These are phyloP conservation scores for Cassiopea andromeda DNA, from an alignment of 30 jellyfish, hydroid and myxozoan species.

Conservation along the genomic window DNA sequence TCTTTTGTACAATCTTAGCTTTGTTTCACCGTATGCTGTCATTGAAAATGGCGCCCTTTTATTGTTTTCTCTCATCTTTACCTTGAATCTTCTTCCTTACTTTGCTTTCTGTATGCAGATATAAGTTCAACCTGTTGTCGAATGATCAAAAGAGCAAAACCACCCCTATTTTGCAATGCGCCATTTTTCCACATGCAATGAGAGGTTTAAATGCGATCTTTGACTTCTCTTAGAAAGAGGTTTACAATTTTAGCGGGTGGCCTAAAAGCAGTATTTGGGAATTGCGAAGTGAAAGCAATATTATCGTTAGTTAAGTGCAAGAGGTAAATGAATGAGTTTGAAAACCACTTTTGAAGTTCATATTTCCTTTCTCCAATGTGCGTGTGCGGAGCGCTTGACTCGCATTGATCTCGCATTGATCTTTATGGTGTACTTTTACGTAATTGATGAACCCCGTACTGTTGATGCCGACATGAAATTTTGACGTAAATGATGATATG, in stretches of 20 bases:
- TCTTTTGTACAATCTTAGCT: neutral
- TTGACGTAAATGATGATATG: neutral
- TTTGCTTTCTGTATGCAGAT: neutral
- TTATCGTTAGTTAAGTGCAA: too few relatives aligned
- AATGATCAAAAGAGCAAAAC: slow-evolving; percentile 1
- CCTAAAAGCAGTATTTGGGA: neutral
- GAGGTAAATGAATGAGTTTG: too few relatives aligned
- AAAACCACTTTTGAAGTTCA: neutral
- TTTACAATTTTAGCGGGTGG: neutral
- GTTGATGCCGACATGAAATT: neutral
- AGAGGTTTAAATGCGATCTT: neutral
- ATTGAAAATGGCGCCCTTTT: neutral
- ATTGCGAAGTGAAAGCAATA: neutral
- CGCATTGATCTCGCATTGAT: neutral
- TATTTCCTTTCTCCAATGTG: neutral
- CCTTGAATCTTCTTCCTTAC: neutral
- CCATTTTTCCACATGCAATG: neutral
- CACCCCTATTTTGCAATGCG: neutral
- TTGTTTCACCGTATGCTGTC: neutral
- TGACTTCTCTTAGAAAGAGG: neutral
- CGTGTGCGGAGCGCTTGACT: neutral
- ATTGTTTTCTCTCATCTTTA: neutral
- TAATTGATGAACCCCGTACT: neutral
- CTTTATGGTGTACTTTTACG: neutral
- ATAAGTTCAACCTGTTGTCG: neutral